Percentiles rank a stretch among this genome's conserved stretches.
Conservation (phyloP, 2,113 vertebrate genomes). For the Nerophis lumbriciformis region DNA sequence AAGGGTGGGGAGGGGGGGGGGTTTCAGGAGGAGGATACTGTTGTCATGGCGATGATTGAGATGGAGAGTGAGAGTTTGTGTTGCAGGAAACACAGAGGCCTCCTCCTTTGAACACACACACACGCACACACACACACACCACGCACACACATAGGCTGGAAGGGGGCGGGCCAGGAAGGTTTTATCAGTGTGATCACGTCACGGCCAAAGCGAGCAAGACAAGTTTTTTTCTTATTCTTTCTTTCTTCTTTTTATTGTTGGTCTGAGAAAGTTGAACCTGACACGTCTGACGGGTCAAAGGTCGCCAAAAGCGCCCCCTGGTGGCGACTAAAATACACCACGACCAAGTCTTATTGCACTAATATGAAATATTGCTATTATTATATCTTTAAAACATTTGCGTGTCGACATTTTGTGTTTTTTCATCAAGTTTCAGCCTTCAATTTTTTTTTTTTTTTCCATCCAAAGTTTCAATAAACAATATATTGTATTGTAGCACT, state of each 20-base stretch:
- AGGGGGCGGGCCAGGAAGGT: slow-evolving; percentile 3
- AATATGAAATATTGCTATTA: too few relatives aligned
- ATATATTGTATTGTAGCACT: neutral
- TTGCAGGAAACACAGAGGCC: slow-evolving; percentile 57
- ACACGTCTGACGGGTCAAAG: neutral
- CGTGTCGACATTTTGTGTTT: too few relatives aligned
- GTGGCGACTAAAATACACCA: neutral
- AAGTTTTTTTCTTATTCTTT: slow-evolving; percentile 14
- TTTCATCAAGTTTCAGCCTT: too few relatives aligned
- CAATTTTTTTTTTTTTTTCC: too few relatives aligned
- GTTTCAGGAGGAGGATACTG: slow-evolving; percentile 30
- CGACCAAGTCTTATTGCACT: too few relatives aligned
- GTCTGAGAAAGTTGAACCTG: slow-evolving; percentile 28
- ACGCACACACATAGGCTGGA: slow-evolving; percentile 5
- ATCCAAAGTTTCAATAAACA: too few relatives aligned
- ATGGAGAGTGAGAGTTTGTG: slow-evolving; percentile 38
- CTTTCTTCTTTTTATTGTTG: slow-evolving; percentile 20
- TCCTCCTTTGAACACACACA: slow-evolving; percentile 32
- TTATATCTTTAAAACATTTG: too few relatives aligned
- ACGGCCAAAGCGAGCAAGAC: slow-evolving; percentile 15
- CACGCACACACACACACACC: slow-evolving; percentile 20
- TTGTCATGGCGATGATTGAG: slow-evolving; percentile 56
- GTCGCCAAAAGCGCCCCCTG: neutral
- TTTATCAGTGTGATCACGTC: slow-evolving; percentile 53
- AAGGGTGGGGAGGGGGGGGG: slow-evolving; percentile 17